phyloP scores from a whole-genome alignment of 2,113 vertebrate species.

The Climacteris rufus region DNA sequence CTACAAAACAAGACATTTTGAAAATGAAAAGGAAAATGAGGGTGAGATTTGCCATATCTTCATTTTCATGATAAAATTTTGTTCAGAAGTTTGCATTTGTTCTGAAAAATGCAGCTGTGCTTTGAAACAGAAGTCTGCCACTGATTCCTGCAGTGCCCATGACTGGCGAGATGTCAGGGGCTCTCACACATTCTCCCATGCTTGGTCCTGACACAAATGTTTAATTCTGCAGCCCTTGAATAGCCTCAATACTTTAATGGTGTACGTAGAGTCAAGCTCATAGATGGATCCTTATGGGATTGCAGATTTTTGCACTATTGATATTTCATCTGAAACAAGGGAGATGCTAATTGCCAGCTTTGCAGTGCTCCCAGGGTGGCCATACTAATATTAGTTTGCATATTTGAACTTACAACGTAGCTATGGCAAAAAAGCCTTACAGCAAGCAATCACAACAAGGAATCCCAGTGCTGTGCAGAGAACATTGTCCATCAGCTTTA shows the following conservation, averaged over 20 bases:
- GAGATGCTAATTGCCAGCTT: not conserved
- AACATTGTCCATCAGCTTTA: not conserved
- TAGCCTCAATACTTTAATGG: not conserved
- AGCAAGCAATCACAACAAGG: not conserved
- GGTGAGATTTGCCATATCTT: not conserved
- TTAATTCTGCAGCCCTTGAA: not conserved
- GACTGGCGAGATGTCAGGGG: not conserved
- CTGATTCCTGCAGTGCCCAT: not conserved
- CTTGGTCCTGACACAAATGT: not conserved
- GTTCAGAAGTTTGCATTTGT: not conserved
- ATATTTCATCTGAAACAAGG: slow-evolving; percentile 26
- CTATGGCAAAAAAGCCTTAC: not conserved
- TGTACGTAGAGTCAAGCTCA: not conserved
- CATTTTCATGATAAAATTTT: not conserved
- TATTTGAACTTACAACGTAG: not conserved
- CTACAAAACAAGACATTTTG: not conserved
- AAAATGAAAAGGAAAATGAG: not conserved
- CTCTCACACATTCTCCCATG: not conserved
- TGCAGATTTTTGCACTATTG: not conserved
- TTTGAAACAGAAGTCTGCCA: not conserved
- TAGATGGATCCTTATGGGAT: not conserved
- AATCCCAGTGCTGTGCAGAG: not conserved
- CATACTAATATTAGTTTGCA: not conserved
- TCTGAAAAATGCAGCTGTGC: not conserved
- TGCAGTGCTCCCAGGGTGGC: not conserved